Base-by-base conservation (phyloP, 2,797 vertebrate genomes). In the Gymnopithys bicolor region DNA sequence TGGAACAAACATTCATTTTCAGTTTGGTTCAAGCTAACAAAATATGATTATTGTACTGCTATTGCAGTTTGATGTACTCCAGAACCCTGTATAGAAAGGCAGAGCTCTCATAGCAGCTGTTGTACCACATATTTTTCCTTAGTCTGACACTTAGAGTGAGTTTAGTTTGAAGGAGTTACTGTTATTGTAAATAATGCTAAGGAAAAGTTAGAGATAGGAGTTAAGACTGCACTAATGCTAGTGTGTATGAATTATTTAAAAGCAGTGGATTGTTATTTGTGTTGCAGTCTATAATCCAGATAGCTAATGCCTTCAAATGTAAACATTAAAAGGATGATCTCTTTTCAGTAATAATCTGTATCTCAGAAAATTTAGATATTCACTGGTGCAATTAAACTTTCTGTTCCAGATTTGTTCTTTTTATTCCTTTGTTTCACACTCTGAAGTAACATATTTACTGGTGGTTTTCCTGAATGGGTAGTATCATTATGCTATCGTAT, bases 1-100 rank as follows among this genome's bases (percentile, higher is more conserved):
- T 90, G 77, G 74, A 93, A 60, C 45, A 94, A 93, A 46, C 48
- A 67, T 86, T 63, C 6, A 67, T 76, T 86, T 95, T 63, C 51
- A 84, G 43, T 90, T 84, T 3, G 1, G 22, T 91, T 84, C 43
- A 91, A 84, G 35, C 28, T 58, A 78, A 73, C 46, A 59, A 80
- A 79, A 39, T 75, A 35, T 70, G 67, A 81, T 88, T 91, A 76
- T 35, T 5, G 0, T 70, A 49, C 45, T 76, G 62, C 63, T 91
- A 73, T 58, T 81, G 85, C 33, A 56, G 62, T 39, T 74, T 95
- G 87, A 91, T 63, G 24, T 58, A 89, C 28, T 86, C 69, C 89
- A 94, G 94, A 92, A 68, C 78, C 27, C 49, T 58, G 11, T 16
- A 17, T 15, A 59, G 59, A 87, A 84, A 87, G 37, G 52, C 74